phyloP scores from a whole-genome alignment of 2,888 invertebrate species.

The Cryptus viduatorius region DNA sequence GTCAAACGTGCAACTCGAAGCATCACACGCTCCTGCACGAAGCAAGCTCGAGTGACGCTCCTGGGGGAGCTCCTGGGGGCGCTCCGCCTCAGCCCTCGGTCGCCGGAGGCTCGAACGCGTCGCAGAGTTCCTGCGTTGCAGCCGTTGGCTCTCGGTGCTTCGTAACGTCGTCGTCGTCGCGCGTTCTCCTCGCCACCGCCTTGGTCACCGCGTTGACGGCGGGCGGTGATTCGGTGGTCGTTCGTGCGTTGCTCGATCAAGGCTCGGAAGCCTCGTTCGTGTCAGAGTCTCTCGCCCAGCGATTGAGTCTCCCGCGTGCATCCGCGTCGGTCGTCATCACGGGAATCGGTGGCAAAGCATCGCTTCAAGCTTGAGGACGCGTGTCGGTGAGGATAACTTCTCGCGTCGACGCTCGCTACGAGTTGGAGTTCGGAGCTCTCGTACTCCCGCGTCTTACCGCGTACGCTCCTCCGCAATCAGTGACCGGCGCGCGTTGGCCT shows the following conservation, averaged over 20 bases:
- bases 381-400: neutral
- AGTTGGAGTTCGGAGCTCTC: neutral
- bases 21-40: neutral
- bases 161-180: no score
- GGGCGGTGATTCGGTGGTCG: neutral
- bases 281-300: no score
- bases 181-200: neutral
- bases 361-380: neutral
- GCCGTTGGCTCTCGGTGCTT: no score
- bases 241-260: neutral
- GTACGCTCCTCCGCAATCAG: no score
- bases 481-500: neutral
- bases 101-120: no score
- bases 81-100: no score
- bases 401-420: neutral
- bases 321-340: neutral
- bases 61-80: no score
- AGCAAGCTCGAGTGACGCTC: neutral
- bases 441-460: neutral
- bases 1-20: neutral
- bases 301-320: neutral
- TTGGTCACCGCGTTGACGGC: neutral
- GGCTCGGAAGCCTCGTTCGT: no score
- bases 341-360: neutral
- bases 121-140: no score